phyloP scores from a whole-genome alignment of 2,888 invertebrate species.

The Calliscelio sp. region DNA sequence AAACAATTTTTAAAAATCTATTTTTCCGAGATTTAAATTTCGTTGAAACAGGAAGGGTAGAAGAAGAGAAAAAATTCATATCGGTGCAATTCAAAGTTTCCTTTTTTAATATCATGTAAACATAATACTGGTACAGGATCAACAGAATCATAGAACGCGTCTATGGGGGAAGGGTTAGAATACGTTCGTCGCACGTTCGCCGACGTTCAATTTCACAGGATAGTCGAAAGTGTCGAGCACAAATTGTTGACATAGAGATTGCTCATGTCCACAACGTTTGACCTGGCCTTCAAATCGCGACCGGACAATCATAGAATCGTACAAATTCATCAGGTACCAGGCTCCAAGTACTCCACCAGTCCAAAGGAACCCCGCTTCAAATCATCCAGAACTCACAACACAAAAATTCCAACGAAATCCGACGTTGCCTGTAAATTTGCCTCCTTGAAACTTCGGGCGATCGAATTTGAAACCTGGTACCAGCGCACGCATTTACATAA shows the following conservation, averaged over 20 bases:
- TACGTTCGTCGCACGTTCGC: conserved; percentile 49
- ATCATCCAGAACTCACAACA: neutral
- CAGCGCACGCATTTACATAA: conserved; percentile 51
- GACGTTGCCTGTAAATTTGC: neutral
- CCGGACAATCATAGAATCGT: conserved; percentile 28
- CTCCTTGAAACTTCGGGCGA: neutral
- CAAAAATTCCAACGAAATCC: neutral
- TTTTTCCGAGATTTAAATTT: no score
- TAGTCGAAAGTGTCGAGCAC: conserved; percentile 42
- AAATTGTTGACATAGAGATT: conserved; percentile 31
- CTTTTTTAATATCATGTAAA: conserved; percentile 82
- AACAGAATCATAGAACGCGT: conserved; percentile 80
- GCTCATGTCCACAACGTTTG: conserved; percentile 40
- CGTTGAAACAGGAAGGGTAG: neutral
- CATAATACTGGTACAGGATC: conserved; percentile 80
- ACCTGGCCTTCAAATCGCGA: conserved; percentile 34
- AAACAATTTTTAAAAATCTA: no score
- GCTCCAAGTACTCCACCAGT: conserved; percentile 3
- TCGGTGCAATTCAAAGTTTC: conserved; percentile 68
- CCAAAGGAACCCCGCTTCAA: neutral
- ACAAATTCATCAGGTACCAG: conserved; percentile 29
- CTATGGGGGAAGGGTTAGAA: conserved; percentile 74
- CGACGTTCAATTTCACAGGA: conserved; percentile 44
- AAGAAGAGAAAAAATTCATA: conserved; percentile 12
- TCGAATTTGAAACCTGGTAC: conserved; percentile 14